Evolutionary conservation across 2,113 vertebrate species (phyloP), one percentile per base, ranked within the genome.

Genomic region (Agelaius tricolor): DNA sequence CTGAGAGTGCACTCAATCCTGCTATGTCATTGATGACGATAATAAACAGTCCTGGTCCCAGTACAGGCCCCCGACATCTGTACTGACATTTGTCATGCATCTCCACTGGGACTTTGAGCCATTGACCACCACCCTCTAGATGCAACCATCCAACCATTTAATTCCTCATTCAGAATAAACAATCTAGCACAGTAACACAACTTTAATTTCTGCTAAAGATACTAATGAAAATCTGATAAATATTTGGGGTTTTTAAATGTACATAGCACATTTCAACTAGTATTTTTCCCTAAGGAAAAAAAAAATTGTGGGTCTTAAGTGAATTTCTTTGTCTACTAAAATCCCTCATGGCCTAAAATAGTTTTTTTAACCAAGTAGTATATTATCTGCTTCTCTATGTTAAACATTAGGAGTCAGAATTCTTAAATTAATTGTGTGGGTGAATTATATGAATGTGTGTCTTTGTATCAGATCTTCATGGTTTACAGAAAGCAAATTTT

Each of bases 1-100:
- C 54, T 58, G 62, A 43, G 52, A 41, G 35, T 35, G 19, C 61
- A 7, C 27, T 67, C 13, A 33, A 14, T 66, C 44, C 37, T 9
- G 9, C 37, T 14, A 0, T 39, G 27, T 59, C 37, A 30, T 27
- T 52, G 61, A 14, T 46, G 39, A 59, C 20, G 33, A 17, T 46
- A 24, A 9, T 67, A n/a, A 67, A n/a, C 3, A 30, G n/a, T 75
- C 24, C 23, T 75, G 33, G 37, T 81, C 33, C 19, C 23, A 33
- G 33, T 59, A 44, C 52, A 59, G 31, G 14, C 6, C 6, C 37
- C 33, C 0, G 0, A 44, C 18, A 11, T 63, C 35, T 41, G 35
- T 41, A n/a, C 30, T 52, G 30, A 22, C 28, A 8, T 59, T n/a
- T 41, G 16, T n/a, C 20, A 11, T 20, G 23, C 13, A 10, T 46